Evolutionary conservation across 2,113 vertebrate species (phyloP).

Genomic region (Cichladusa arquata): DNA sequence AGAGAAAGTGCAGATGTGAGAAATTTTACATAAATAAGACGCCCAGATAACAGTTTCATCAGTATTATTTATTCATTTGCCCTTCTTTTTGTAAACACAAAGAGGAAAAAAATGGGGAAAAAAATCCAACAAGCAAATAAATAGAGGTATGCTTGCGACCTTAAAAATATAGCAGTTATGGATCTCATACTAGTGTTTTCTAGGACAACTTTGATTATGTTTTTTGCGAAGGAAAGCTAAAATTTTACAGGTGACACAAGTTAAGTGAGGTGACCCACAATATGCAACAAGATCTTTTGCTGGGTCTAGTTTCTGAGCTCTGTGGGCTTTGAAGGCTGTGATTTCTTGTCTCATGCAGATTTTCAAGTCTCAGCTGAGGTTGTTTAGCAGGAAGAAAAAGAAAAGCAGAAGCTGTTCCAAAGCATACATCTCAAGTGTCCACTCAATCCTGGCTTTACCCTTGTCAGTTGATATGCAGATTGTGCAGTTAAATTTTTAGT

Average conservation of each 20-base stretch:
- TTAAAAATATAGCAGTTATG: not conserved
- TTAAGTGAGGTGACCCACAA: not conserved
- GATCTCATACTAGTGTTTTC: not conserved
- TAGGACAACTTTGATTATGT: not conserved
- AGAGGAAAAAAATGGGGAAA: not conserved
- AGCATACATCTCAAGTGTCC: not conserved
- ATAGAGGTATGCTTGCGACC: accelerated
- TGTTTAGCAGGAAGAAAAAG: not conserved
- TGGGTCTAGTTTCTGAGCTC: not conserved
- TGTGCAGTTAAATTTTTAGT: not conserved
- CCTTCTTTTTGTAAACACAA: not conserved
- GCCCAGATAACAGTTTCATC: not conserved
- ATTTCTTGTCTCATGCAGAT: not conserved
- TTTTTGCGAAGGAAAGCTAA: not conserved
- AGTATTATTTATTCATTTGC: not conserved
- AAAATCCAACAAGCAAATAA: not conserved
- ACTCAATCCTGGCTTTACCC: not conserved
- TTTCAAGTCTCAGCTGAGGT: not conserved
- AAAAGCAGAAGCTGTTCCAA: not conserved
- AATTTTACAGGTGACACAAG: not conserved
- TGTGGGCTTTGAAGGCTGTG: not conserved
- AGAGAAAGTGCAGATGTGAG: not conserved
- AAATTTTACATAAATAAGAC: not conserved
- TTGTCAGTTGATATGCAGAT: not conserved
- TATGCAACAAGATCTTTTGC: not conserved